These are phyloP conservation scores for Coracopsis vasa DNA, from an alignment of 2,113 vertebrate species.

Conservation along the genomic window DNA sequence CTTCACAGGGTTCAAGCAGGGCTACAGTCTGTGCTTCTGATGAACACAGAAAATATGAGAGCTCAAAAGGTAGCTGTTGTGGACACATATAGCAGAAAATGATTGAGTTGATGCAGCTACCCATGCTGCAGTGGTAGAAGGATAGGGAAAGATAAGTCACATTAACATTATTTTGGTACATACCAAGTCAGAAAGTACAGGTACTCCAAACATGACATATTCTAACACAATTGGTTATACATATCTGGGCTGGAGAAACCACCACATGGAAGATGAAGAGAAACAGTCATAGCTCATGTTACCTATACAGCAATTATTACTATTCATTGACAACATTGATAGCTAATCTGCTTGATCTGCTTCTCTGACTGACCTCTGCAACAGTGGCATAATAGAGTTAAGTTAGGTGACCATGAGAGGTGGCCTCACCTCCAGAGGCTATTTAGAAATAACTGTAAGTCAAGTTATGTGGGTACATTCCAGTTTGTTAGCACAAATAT, in stretches of 20 bases:
- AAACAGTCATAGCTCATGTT: neutral
- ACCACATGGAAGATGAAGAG: neutral
- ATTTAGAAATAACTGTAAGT: neutral
- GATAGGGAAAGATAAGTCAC: neutral
- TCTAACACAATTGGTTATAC: neutral
- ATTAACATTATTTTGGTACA: neutral
- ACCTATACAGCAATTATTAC: neutral
- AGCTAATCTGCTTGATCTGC: neutral
- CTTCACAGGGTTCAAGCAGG: neutral
- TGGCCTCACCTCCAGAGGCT: neutral
- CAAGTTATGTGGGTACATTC: neutral
- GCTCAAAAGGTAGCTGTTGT: neutral
- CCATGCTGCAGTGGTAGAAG: neutral
- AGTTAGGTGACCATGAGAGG: neutral
- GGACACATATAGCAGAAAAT: accelerated
- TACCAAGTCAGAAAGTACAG: neutral
- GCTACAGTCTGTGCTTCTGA: neutral
- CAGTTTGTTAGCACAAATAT: neutral
- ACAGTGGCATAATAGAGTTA: neutral
- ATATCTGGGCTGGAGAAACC: neutral
- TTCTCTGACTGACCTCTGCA: neutral
- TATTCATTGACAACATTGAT: neutral
- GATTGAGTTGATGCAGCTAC: neutral
- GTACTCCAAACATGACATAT: neutral
- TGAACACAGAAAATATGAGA: neutral